phyloP scores from a whole-genome alignment of 2,797 vertebrate species.

The Myripristis murdjan region DNA sequence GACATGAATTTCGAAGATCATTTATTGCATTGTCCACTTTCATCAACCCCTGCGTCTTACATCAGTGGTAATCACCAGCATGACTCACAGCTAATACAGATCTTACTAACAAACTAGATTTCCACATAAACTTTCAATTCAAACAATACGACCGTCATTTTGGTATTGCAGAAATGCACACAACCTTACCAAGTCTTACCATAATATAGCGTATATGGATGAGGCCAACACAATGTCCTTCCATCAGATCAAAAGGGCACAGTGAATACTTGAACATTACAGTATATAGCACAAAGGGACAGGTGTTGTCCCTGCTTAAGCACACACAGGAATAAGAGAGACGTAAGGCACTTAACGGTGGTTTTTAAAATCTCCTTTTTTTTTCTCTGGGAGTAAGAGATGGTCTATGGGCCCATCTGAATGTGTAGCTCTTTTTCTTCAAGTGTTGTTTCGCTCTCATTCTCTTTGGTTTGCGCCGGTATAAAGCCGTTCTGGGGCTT shows the following conservation, averaged over 20 bases:
- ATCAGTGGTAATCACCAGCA: too few species aligned
- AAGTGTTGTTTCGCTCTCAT: constrained; percentile 84
- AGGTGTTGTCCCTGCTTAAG: constrained; percentile 39
- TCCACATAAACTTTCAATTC: not conserved
- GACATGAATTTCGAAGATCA: not conserved
- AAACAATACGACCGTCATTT: constrained; percentile 7
- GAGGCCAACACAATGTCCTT: constrained; percentile 34
- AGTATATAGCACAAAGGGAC: constrained; percentile 43
- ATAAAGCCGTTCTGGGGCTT: constrained; percentile 87
- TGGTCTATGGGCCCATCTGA: constrained; percentile 67
- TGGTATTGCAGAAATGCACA: constrained; percentile 33
- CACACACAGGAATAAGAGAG: constrained; percentile 44
- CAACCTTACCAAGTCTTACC: constrained; percentile 14
- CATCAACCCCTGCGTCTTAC: too few species aligned
- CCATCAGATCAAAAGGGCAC: constrained; percentile 66
- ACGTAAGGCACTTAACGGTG: constrained; percentile 80
- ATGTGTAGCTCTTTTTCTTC: constrained; percentile 82
- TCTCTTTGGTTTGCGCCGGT: constrained; percentile 90
- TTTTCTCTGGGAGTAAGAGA: constrained; percentile 9
- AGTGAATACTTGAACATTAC: constrained; percentile 68
- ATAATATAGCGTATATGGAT: constrained; percentile 7
- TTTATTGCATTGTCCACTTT: not conserved
- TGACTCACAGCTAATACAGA: too few species aligned
- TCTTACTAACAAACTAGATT: not conserved
- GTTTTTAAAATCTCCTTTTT: constrained; percentile 45